Base-by-base conservation (phyloP, 2,888 invertebrate species). In the Yponomeuta evonymella region DNA sequence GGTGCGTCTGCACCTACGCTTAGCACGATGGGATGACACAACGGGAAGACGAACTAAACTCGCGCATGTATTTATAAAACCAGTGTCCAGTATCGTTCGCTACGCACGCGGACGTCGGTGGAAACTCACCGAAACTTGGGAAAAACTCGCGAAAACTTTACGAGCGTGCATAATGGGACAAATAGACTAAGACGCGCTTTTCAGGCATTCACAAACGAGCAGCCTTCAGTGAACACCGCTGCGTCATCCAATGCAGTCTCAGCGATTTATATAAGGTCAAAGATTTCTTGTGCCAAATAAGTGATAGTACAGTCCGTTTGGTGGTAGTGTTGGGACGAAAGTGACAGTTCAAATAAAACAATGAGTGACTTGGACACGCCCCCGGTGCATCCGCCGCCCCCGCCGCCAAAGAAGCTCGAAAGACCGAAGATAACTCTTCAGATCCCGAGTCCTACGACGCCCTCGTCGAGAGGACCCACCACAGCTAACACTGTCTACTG, bases 341-440 rank as follows among this genome's bases (percentile, higher is more conserved):
- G 51, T 58, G 51, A 15, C 51, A 58, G 15, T 15, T 4, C 2
- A 58, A 58, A 58, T 33, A 11, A 33, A 70, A 73, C 69, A 71
- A 89, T 89, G 86, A 83, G 82, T 73, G 51, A 58, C 71, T 43
- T 83, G 58, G 89, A 88, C 66, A 78, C 78, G 12, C 89, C 88
- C 5, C 86, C 90, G 29, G 82, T 76, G 72, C 82, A 83, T 11
- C 82, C 87, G 48, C 90, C 91, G n/a, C 89, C 89, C 6, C 90
- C 90, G 63, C 85, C 85, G 0, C 85, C 88, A 3, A 84, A 86
- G 72, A 79, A 79, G 73, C 76, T 83, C 1, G 81, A 83, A 6
- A 81, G 91, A 64, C 93, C 93, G 8, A 92, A 88, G 77, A 93
- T 93, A 72, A 93, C 92, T 1, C 79, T 93, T 0, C 92, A 92